These are phyloP conservation scores for Lepisosteus oculatus DNA, from an alignment of 2,113 vertebrate species.

Conservation along the genomic window DNA sequence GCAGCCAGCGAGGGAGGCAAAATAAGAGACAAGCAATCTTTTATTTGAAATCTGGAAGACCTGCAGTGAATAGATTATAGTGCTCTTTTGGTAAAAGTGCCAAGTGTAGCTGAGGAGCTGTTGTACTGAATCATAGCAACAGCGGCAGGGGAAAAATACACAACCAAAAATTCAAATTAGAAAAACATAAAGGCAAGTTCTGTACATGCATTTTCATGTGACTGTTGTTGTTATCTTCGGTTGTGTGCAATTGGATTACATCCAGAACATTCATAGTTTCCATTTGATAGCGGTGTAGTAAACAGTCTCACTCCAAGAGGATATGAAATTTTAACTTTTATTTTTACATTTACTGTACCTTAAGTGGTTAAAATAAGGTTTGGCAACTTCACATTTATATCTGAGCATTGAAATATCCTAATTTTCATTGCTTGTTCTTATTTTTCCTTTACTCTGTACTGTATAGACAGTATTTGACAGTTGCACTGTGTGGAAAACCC, in stretches of 20 bases:
- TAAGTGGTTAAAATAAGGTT: too few relatives aligned
- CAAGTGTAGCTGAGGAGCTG: constrained; percentile 50
- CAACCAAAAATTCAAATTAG: background rate
- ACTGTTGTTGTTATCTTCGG: too few relatives aligned
- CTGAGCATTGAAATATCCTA: background rate
- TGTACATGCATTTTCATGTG: background rate
- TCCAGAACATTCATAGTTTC: too few relatives aligned
- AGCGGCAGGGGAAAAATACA: constrained; percentile 12
- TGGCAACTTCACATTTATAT: too few relatives aligned
- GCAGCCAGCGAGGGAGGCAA: constrained; percentile 30
- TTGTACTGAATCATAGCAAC: constrained; percentile 57
- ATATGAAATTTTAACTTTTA: background rate
- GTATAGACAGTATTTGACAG: background rate
- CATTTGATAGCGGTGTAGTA: background rate
- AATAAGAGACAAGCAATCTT: constrained; percentile 57
- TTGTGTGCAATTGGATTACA: too few relatives aligned
- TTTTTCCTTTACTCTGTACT: background rate
- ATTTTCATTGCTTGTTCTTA: background rate
- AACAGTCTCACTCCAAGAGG: background rate
- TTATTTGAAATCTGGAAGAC: constrained; percentile 48
- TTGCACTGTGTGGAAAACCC: background rate
- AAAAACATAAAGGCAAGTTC: background rate
- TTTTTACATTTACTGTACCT: background rate
- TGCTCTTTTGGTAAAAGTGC: constrained; percentile 50
- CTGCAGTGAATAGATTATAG: constrained; percentile 62